These are phyloP conservation scores for Augochlora pura DNA, from an alignment of 1,140 invertebrate genomes.

Conservation along the genomic window DNA sequence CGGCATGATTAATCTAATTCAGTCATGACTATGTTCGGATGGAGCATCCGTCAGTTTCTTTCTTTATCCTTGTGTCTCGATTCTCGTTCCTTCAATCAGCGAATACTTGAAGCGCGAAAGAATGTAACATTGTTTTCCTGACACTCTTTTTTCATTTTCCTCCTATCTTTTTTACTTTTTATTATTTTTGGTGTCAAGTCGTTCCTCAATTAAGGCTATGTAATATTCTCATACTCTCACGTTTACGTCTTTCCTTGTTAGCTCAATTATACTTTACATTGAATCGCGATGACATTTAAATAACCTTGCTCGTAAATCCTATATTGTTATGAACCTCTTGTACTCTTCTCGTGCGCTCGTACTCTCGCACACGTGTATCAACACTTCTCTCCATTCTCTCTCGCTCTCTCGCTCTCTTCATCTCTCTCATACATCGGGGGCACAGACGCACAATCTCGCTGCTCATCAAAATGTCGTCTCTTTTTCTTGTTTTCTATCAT, in stretches of 20 bases:
- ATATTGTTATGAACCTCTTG: constrained; percentile 38
- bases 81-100: background rate
- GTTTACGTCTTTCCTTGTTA: constrained; percentile 54
- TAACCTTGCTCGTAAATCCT: constrained; percentile 44
- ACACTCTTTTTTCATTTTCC: too few species aligned
- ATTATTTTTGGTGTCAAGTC: constrained; percentile 33
- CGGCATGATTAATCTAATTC: constrained; percentile 13
- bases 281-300: constrained; percentile 37
- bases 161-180: background rate
- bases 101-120: constrained; percentile 51
- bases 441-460: constrained; percentile 15
- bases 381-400: too few species aligned
- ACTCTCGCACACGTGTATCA: background rate
- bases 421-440: constrained; percentile 15
- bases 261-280: constrained; percentile 42
- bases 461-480: constrained; percentile 24
- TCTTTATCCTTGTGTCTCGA: background rate
- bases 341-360: constrained; percentile 1
- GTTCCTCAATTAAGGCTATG: constrained; percentile 50
- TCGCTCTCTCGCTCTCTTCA: constrained; percentile 7
- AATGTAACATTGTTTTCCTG: constrained; percentile 30
- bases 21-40: constrained; percentile 13
- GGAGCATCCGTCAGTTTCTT: background rate
- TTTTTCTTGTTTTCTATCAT: background rate
- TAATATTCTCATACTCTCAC: constrained; percentile 49